Evolutionary conservation across 2,797 vertebrate species (phyloP).

Genomic region (Pangasius djambal): DNA sequence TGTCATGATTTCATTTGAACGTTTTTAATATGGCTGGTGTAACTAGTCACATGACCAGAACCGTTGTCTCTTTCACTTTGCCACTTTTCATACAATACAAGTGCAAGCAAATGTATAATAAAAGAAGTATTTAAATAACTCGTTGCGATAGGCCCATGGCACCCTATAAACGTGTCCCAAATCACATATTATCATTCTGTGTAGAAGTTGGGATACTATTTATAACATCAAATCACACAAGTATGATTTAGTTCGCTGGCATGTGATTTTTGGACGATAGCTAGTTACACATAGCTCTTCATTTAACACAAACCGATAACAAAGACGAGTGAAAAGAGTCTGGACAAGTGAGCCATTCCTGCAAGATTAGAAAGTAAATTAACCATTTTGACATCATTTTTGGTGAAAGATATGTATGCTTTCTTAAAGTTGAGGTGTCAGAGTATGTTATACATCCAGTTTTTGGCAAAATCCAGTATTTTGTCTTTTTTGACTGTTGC

Average conservation of each 20-base stretch:
- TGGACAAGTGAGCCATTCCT: not conserved
- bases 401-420: not conserved
- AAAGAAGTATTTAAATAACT: no score
- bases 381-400: not conserved
- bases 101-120: not conserved
- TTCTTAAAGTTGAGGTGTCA: not conserved
- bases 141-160: no score
- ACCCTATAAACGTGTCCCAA: no score
- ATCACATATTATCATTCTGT: not conserved
- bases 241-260: not conserved
- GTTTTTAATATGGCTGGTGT: not conserved
- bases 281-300: not conserved
- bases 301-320: no score
- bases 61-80: not conserved
- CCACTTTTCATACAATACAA: not conserved
- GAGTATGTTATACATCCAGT: not conserved
- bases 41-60: not conserved
- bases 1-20: not conserved
- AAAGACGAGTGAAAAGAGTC: no score
- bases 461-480: not conserved
- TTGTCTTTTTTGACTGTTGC: not conserved
- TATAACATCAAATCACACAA: not conserved
- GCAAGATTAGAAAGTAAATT: no score
- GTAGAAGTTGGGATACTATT: not conserved
- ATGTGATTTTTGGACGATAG: not conserved